These are phyloP conservation scores for Pyrochroa serraticornis DNA, from an alignment of 2,888 invertebrate genomes.

Conservation along the genomic window DNA sequence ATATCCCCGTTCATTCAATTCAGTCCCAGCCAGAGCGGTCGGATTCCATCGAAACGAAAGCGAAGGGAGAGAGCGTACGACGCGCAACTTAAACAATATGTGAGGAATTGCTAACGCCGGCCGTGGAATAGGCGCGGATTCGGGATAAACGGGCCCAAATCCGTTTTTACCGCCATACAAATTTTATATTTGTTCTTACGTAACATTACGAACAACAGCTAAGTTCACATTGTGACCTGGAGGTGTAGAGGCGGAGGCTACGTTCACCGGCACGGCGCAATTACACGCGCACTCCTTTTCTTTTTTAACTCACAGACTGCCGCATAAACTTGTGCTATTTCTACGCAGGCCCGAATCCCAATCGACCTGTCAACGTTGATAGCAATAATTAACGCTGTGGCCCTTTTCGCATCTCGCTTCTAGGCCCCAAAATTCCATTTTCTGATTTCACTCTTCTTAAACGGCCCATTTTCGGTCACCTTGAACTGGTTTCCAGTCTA, in stretches of 20 bases:
- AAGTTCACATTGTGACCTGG: too few species aligned
- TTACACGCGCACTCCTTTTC: slow-evolving; percentile 24
- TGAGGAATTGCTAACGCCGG: slow-evolving; percentile 15
- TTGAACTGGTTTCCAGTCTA: slow-evolving; percentile 23
- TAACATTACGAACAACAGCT: too few species aligned
- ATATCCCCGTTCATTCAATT: slow-evolving; percentile 22
- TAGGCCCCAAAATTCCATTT: not conserved
- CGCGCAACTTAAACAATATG: slow-evolving; percentile 27
- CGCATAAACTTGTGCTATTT: slow-evolving; percentile 3
- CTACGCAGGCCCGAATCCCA: slow-evolving; percentile 21
- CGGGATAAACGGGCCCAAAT: slow-evolving; percentile 2
- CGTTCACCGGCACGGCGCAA: slow-evolving; percentile 7
- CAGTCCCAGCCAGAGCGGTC: slow-evolving; percentile 24
- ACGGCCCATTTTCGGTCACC: slow-evolving; percentile 20
- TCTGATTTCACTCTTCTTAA: slow-evolving; percentile 5
- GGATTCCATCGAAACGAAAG: slow-evolving; percentile 33
- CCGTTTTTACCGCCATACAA: slow-evolving; percentile 6
- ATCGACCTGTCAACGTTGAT: too few species aligned
- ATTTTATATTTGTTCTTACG: slow-evolving; percentile 1
- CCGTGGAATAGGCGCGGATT: slow-evolving; percentile 6
- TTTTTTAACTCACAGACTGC: slow-evolving; percentile 21
- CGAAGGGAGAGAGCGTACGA: slow-evolving; percentile 29
- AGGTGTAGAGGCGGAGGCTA: too few species aligned
- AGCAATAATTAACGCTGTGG: slow-evolving; percentile 4
- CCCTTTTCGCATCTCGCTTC: slow-evolving; percentile 12